A percentile compares a stretch with the other conserved stretches of the same genome.
These are phyloP conservation scores for Platerodrilus igneus DNA, from an alignment of 2,888 invertebrate genomes.

Conservation along the genomic window DNA sequence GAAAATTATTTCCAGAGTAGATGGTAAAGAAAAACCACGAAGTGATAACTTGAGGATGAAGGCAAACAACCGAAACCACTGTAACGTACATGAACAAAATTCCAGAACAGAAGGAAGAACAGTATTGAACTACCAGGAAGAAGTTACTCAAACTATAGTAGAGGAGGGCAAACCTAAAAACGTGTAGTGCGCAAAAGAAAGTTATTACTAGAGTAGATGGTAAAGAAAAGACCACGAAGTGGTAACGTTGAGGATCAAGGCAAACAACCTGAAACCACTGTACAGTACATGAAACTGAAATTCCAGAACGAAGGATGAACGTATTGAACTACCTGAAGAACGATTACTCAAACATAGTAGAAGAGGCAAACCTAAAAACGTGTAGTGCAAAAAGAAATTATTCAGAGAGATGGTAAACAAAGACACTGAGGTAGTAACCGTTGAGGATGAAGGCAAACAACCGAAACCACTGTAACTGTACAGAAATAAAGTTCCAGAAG, in stretches of 20 bases:
- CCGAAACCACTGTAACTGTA: slow-evolving; percentile 38
- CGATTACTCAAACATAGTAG: no score
- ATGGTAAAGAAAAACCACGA: no score
- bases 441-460: slow-evolving; percentile 30
- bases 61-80: no score
- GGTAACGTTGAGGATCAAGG: slow-evolving; percentile 35
- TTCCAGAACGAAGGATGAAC: slow-evolving; percentile 26
- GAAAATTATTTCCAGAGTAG: no score
- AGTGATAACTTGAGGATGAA: no score
- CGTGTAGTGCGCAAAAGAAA: slow-evolving; percentile 42
- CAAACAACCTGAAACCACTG: slow-evolving; percentile 29
- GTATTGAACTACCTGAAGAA: slow-evolving; percentile 23
- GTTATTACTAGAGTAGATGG: slow-evolving; percentile 31
- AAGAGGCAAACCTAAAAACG: no score
- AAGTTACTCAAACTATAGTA: slow-evolving; percentile 32
- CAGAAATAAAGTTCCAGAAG: slow-evolving; percentile 6
- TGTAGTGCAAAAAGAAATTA: no score
- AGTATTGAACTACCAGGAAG: no score
- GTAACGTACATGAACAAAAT: no score
- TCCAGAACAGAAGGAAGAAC: no score
- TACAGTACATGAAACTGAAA: slow-evolving; percentile 21
- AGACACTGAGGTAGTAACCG: slow-evolving; percentile 25
- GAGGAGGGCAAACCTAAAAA: slow-evolving; percentile 27
- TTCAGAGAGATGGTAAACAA: slow-evolving; percentile 28
- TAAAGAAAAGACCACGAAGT: slow-evolving; percentile 33